These are phyloP conservation scores for Girardia tigrina DNA, from an alignment of 2,888 invertebrate species.

Conservation along the genomic window DNA sequence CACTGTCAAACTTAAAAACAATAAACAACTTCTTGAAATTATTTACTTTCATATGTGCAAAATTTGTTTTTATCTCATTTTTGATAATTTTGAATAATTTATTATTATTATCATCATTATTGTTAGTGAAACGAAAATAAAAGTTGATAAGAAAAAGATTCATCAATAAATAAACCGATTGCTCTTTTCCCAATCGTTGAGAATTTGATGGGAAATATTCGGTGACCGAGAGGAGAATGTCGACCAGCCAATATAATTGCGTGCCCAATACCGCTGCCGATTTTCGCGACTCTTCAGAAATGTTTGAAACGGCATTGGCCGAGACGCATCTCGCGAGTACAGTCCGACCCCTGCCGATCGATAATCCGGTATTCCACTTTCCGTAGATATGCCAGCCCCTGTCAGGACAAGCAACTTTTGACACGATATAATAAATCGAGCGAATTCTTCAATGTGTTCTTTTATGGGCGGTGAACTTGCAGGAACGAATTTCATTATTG, in stretches of 20 bases:
- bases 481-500: conserved; percentile 1
- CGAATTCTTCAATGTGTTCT: conserved; percentile 5
- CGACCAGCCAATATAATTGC: conserved; percentile 81
- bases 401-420: conserved; percentile 59
- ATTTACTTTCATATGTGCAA: too few relatives aligned
- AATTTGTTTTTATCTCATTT: too few relatives aligned
- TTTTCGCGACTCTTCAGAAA: conserved; percentile 56
- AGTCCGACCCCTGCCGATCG: conserved; percentile 78
- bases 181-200: conserved; percentile 63
- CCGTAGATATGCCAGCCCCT: conserved; percentile 89
- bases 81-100: too few relatives aligned
- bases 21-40: too few relatives aligned
- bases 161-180: too few relatives aligned
- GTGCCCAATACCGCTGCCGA: conserved; percentile 78
- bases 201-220: conserved; percentile 62
- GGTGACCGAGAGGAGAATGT: conserved; percentile 63
- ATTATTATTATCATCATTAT: too few relatives aligned
- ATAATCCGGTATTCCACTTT: conserved; percentile 62
- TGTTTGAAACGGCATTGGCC: conserved; percentile 72
- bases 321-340: conserved; percentile 68
- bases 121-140: too few relatives aligned
- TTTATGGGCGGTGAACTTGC: neutral
- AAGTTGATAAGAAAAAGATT: too few relatives aligned
- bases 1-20: too few relatives aligned
- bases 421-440: neutral